Evolutionary conservation across 2,888 invertebrate species (phyloP).

Genomic region (Hyposoter dolosus): DNA sequence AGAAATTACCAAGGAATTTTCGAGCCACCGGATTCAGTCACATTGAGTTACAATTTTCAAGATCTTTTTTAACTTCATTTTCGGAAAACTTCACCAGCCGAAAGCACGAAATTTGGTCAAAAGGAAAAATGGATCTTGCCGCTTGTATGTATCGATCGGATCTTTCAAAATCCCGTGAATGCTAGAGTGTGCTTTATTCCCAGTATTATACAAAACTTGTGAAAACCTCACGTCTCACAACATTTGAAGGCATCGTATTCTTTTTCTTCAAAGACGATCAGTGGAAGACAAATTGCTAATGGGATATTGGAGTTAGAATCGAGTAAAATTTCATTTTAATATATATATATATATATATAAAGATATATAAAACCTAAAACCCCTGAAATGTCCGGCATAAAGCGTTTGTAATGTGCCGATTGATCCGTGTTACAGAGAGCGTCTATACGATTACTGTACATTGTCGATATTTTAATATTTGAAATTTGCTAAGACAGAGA

Average conservation of each 20-base stretch:
- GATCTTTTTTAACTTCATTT: too few species aligned
- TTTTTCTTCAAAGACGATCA: conserved; percentile 3
- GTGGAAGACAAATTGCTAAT: conserved; percentile 13
- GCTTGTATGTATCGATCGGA: conserved; percentile 13
- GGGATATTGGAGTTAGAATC: conserved; percentile 18
- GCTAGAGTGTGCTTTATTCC: conserved; percentile 21
- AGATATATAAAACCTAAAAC: conserved; percentile 30
- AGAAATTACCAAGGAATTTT: too few species aligned
- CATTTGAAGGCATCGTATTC: not conserved
- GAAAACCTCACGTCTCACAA: conserved; percentile 13
- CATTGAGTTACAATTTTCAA: too few species aligned
- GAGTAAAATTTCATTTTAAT: conserved; percentile 33
- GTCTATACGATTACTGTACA: conserved; percentile 75
- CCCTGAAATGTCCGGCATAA: conserved; percentile 48
- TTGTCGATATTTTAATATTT: conserved; percentile 79
- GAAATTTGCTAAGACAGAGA: conserved; percentile 72
- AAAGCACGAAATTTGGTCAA: too few species aligned
- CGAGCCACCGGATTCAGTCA: too few species aligned
- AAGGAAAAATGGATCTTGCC: too few species aligned
- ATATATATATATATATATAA: conserved; percentile 19
- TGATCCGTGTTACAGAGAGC: conserved; percentile 70
- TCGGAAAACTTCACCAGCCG: too few species aligned
- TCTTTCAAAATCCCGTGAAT: conserved; percentile 9
- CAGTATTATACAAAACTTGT: conserved; percentile 13
- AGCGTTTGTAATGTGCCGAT: conserved; percentile 74